phyloP scores from a whole-genome alignment of 2,888 invertebrate genomes.

The Melipona beecheii region DNA sequence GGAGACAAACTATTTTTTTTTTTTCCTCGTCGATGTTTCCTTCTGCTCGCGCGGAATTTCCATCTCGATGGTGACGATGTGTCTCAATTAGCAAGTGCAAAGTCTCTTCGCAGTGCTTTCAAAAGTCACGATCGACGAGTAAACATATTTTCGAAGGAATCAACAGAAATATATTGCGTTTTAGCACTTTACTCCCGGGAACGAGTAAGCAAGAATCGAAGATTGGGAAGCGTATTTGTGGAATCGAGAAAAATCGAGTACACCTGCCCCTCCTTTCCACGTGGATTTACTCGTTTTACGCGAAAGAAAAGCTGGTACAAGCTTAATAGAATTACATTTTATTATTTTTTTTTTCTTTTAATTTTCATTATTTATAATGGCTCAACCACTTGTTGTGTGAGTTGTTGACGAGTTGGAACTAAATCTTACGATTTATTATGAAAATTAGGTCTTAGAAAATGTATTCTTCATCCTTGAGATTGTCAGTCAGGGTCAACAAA shows the following conservation, averaged over 20 bases:
- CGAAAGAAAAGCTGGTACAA: too few species aligned
- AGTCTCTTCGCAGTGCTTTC: constrained; percentile 29
- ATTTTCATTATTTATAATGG: too few species aligned
- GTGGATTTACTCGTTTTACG: too few species aligned
- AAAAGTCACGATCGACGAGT: constrained; percentile 13
- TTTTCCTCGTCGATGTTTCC: constrained; percentile 3
- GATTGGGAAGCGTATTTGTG: constrained; percentile 12
- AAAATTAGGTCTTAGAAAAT: too few species aligned
- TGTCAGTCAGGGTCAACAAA: too few species aligned
- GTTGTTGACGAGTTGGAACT: too few species aligned
- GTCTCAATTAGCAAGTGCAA: constrained; percentile 54
- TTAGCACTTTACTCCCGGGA: constrained; percentile 65
- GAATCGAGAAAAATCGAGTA: background rate
- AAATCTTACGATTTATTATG: too few species aligned
- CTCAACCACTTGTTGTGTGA: too few species aligned
- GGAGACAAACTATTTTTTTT: background rate
- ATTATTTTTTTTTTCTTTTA: too few species aligned
- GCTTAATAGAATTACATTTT: too few species aligned
- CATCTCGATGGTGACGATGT: constrained; percentile 25
- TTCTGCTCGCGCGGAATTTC: constrained; percentile 29
- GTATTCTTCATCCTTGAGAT: too few species aligned
- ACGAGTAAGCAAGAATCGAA: constrained; percentile 49
- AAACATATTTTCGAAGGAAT: constrained; percentile 13
- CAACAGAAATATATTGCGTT: constrained; percentile 52
- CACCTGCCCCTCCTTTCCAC: background rate